phyloP scores from a whole-genome alignment of 2,797 vertebrate species.

The Gobio occitaniae region DNA sequence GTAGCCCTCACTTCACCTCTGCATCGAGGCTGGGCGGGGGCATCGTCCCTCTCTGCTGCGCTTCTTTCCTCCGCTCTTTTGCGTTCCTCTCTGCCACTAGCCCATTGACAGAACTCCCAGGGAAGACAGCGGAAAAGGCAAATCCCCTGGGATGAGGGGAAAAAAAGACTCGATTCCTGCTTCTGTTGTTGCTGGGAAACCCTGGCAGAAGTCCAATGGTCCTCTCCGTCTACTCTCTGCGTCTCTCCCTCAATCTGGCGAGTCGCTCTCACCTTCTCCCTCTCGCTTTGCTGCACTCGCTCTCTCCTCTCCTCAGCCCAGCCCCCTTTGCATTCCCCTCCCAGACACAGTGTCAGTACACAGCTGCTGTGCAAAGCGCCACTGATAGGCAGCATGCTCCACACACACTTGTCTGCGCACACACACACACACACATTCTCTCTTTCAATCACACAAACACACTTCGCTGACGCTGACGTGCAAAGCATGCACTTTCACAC shows the following conservation, averaged over 20 bases:
- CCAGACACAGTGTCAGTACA: conserved; percentile 63
- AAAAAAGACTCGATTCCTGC: conserved; percentile 64
- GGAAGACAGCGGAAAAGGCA: conserved; percentile 47
- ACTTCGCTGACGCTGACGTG: conserved; percentile 47
- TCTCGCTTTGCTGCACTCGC: conserved; percentile 55
- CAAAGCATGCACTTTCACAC: conserved; percentile 54
- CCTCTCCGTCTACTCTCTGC: conserved; percentile 47
- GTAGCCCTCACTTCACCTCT: conserved; percentile 61
- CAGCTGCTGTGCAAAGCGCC: conserved; percentile 66
- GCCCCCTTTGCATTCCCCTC: conserved; percentile 63
- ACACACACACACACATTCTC: conserved; percentile 32
- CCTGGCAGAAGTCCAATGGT: conserved; percentile 70
- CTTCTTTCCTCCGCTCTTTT: conserved; percentile 24
- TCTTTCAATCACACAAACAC: conserved; percentile 50
- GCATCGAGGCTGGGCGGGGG: conserved; percentile 64
- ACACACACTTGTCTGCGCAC: conserved; percentile 45
- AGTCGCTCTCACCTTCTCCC: conserved; percentile 57
- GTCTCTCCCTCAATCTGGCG: conserved; percentile 61
- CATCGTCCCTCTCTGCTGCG: background rate
- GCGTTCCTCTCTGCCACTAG: conserved; percentile 2
- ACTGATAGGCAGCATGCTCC: conserved; percentile 56
- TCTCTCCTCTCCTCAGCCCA: conserved; percentile 51
- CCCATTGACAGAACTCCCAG: conserved; percentile 59
- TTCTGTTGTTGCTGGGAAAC: conserved; percentile 77
- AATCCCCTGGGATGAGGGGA: conserved; percentile 55